Percentiles rank a stretch among this genome's conserved stretches.
These are phyloP conservation scores for Morbakka virulenta DNA, from an alignment of 30 jellyfish, hydroid and myxozoan species.

Conservation along the genomic window DNA sequence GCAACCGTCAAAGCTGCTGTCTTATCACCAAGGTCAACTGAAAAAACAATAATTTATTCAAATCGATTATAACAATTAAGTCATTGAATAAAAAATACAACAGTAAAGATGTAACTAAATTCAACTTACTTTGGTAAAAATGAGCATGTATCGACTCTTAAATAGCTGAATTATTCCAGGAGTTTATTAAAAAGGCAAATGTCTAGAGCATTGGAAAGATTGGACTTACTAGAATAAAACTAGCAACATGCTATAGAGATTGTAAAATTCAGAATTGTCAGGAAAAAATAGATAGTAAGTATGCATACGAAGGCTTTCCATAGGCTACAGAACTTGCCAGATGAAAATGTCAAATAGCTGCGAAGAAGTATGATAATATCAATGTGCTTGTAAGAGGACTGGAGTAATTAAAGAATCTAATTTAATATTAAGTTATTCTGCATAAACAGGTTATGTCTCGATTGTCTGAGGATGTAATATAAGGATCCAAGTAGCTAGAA, in stretches of 20 bases:
- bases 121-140: constrained; percentile 8
- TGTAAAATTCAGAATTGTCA: constrained; percentile 35
- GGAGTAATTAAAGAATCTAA: constrained; percentile 14
- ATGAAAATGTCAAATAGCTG: not conserved
- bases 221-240: constrained; percentile 27
- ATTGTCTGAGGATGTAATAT: not conserved
- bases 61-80: not conserved
- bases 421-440: constrained; percentile 32
- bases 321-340: constrained; percentile 2
- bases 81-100: not conserved
- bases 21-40: too few species aligned
- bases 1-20: too few species aligned
- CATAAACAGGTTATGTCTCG: constrained; percentile 14
- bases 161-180: too few species aligned
- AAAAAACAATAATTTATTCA: too few species aligned
- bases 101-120: constrained; percentile 22
- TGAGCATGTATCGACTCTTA: constrained; percentile 27
- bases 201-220: constrained; percentile 28
- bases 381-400: constrained; percentile 41
- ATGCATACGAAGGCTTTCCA: constrained; percentile 53
- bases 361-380: constrained; percentile 15
- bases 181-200: constrained; percentile 62
- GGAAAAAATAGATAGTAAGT: constrained; percentile 24
- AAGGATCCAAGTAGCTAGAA: not conserved
- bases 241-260: constrained; percentile 34